Conservation (phyloP, 2,797 vertebrate species). For the Hippoglossus hippoglossus region DNA sequence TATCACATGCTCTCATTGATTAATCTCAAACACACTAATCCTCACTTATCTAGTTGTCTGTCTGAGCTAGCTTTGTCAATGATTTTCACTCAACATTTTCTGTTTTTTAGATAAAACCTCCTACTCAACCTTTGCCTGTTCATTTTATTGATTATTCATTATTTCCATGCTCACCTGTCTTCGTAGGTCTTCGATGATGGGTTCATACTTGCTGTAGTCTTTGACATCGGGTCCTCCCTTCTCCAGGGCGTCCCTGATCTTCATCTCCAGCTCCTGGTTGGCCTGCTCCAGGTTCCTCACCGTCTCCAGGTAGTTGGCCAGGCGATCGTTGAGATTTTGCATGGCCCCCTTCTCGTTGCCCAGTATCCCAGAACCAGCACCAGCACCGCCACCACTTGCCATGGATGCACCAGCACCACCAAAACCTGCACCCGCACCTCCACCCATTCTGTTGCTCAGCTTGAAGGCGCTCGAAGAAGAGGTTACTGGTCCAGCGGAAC, state of each 20-base stretch:
- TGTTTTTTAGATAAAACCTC: background rate
- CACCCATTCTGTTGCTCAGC: constrained; percentile 83
- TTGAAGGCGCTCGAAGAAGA: constrained; percentile 80
- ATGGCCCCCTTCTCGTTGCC: constrained; percentile 92
- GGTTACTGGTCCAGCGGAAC: constrained; percentile 60
- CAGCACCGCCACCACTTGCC: background rate
- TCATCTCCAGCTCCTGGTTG: constrained; percentile 88
- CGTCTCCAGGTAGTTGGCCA: constrained; percentile 90
- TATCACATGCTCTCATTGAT: constrained; percentile 17
- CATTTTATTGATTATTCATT: background rate
- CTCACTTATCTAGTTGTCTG: background rate
- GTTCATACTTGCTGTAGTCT: constrained; percentile 88
- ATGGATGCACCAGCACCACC: constrained; percentile 35
- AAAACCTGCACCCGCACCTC: constrained; percentile 59
- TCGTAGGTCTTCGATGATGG: constrained; percentile 88
- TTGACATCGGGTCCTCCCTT: constrained; percentile 85
- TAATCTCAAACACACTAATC: background rate
- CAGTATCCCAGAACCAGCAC: constrained; percentile 40
- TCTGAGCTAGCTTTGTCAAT: background rate
- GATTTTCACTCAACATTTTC: background rate
- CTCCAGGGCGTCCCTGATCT: constrained; percentile 89
- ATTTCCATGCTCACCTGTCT: constrained; percentile 81
- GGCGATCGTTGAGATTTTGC: constrained; percentile 92
- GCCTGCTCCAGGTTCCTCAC: constrained; percentile 89
- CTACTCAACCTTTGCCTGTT: background rate